Conservation (phyloP, 2,113 vertebrate genomes). For the Gadus macrocephalus region DNA sequence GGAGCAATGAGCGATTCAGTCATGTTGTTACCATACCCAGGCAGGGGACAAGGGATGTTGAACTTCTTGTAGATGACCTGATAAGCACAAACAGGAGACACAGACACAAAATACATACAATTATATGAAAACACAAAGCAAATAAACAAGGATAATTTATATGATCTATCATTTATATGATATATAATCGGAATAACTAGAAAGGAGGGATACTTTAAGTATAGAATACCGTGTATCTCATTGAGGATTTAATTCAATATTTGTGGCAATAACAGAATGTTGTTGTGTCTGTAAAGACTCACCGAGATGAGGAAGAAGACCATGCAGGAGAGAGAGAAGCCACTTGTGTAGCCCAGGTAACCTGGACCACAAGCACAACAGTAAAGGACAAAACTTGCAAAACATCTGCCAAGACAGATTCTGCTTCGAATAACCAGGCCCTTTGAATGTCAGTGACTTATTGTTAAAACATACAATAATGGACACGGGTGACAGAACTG, state of each 20-base stretch:
- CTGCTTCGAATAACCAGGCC: not conserved
- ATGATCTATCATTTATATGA: too few relatives aligned
- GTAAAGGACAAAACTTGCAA: not conserved
- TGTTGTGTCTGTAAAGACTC: conserved; percentile 54
- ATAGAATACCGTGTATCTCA: too few relatives aligned
- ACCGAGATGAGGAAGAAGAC: conserved; percentile 85
- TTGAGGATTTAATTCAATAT: too few relatives aligned
- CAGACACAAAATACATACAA: not conserved
- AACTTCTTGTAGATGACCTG: conserved; percentile 87
- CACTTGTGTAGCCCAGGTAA: conserved; percentile 86
- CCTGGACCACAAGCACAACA: conserved; percentile 56
- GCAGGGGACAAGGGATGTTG: conserved; percentile 70
- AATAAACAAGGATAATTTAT: not conserved
- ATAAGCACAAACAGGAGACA: not conserved
- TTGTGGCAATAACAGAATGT: too few relatives aligned
- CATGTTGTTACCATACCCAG: not conserved
- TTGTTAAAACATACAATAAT: not conserved
- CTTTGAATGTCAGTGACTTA: not conserved
- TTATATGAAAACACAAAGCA: not conserved
- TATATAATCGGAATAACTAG: too few relatives aligned
- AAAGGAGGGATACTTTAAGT: too few relatives aligned
- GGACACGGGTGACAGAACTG: not conserved
- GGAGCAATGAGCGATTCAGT: accelerated
- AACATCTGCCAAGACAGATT: not conserved
- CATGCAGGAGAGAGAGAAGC: conserved; percentile 86